These are phyloP conservation scores for Apogon hyalosoma DNA, from an alignment of 2,797 vertebrate genomes.

Conservation along the genomic window DNA sequence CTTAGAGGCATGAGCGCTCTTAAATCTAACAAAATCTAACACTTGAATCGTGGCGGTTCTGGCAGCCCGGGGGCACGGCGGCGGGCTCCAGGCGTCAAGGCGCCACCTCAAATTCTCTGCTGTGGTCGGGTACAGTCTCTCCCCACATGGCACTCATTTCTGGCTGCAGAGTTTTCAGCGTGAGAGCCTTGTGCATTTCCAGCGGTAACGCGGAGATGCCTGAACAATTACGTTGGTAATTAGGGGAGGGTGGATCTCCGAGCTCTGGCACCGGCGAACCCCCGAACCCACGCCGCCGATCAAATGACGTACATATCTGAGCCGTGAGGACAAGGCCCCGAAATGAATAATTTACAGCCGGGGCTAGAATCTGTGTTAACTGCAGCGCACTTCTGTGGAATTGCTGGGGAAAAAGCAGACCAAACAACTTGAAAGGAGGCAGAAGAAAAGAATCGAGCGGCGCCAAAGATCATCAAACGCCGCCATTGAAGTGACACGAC, in stretches of 20 bases:
- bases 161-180: conserved; percentile 84
- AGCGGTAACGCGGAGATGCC: conserved; percentile 83
- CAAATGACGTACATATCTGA: conserved; percentile 68
- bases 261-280: conserved; percentile 62
- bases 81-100: conserved; percentile 92
- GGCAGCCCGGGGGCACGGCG: conserved; percentile 88
- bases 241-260: conserved; percentile 79
- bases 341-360: conserved; percentile 79
- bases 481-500: conserved; percentile 71
- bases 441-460: conserved; percentile 65
- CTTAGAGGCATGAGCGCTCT: conserved; percentile 82
- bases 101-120: conserved; percentile 93
- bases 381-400: conserved; percentile 65
- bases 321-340: conserved; percentile 55
- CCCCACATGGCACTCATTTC: conserved; percentile 95
- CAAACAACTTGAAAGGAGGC: conserved; percentile 69
- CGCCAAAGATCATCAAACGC: conserved; percentile 72
- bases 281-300: conserved; percentile 66
- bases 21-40: conserved; percentile 92
- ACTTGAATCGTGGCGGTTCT: conserved; percentile 90
- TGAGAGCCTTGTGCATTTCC: conserved; percentile 89
- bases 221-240: conserved; percentile 87
- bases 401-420: conserved; percentile 58
- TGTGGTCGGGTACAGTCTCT: conserved; percentile 91
- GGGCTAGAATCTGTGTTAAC: conserved; percentile 57